These are phyloP conservation scores for Liolophura sinensis DNA, from an alignment of 1,140 invertebrate genomes.

Conservation along the genomic window DNA sequence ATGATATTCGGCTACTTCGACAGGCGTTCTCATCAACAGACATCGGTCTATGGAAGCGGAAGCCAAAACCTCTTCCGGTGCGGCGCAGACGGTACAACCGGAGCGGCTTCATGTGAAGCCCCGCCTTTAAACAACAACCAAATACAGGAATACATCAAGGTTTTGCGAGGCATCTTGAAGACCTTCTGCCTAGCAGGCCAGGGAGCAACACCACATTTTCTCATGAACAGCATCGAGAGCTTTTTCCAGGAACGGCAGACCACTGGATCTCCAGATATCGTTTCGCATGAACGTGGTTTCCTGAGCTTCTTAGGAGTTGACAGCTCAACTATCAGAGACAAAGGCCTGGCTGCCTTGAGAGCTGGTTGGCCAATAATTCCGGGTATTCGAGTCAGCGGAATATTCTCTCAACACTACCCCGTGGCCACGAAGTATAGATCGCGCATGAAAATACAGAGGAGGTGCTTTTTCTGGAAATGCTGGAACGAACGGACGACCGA, in stretches of 20 bases:
- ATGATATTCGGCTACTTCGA: slow-evolving; percentile 24
- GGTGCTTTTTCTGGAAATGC: slow-evolving; percentile 4
- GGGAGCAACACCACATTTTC: slow-evolving; percentile 15
- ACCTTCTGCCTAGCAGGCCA: slow-evolving; percentile 17
- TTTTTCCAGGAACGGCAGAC: slow-evolving; percentile 17
- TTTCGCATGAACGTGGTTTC: not conserved
- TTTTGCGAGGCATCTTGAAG: not conserved
- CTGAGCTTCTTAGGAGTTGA: slow-evolving; percentile 1
- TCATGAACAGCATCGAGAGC: slow-evolving; percentile 14
- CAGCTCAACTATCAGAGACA: slow-evolving; percentile 6
- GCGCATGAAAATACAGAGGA: slow-evolving; percentile 8
- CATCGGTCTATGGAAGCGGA: slow-evolving; percentile 1
- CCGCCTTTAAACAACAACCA: slow-evolving; percentile 1
- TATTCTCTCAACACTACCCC: slow-evolving; percentile 20
- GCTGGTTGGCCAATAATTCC: slow-evolving; percentile 19
- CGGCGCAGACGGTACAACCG: slow-evolving; percentile 17
- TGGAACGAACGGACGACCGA: not conserved
- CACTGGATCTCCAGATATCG: slow-evolving; percentile 7
- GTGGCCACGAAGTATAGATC: slow-evolving; percentile 19
- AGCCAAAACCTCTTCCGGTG: slow-evolving; percentile 15
- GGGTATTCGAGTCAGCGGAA: slow-evolving; percentile 13
- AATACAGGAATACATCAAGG: slow-evolving; percentile 5
- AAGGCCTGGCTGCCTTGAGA: slow-evolving; percentile 7
- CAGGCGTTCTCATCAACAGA: slow-evolving; percentile 10
- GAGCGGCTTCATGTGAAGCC: slow-evolving; percentile 7